These are phyloP conservation scores for Plecturocebus donacophilus DNA, from an alignment of 2,113 vertebrate species.

Conservation along the genomic window DNA sequence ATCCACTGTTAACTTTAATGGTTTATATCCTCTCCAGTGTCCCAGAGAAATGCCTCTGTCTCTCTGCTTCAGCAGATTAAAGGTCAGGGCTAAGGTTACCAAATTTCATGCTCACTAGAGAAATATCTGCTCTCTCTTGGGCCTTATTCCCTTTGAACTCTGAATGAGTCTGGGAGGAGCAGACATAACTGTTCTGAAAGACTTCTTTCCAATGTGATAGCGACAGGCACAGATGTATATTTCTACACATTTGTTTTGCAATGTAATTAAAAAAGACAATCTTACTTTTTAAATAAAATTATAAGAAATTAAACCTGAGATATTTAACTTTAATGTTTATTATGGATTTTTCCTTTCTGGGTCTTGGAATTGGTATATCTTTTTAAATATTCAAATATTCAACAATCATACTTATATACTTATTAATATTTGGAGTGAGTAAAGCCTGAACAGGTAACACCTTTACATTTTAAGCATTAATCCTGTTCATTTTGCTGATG, in stretches of 20 bases:
- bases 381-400: slow-evolving; percentile 73
- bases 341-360: slow-evolving; percentile 18
- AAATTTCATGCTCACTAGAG: slow-evolving; percentile 53
- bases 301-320: slow-evolving; percentile 29
- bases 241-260: slow-evolving; percentile 12
- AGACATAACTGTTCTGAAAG: background rate
- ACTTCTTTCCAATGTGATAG: background rate
- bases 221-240: background rate
- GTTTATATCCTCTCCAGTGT: slow-evolving; percentile 71
- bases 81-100: slow-evolving; percentile 71
- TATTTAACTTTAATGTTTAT: slow-evolving; percentile 43
- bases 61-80: slow-evolving; percentile 61
- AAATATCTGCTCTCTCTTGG: slow-evolving; percentile 1
- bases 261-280: slow-evolving; percentile 17
- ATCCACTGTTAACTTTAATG: slow-evolving; percentile 80
- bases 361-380: slow-evolving; percentile 45
- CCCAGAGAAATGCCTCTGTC: slow-evolving; percentile 77
- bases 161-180: background rate
- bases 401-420: slow-evolving; percentile 36
- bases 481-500: slow-evolving; percentile 68
- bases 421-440: slow-evolving; percentile 64
- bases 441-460: slow-evolving; percentile 56
- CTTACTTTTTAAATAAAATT: slow-evolving; percentile 55
- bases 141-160: background rate
- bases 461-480: slow-evolving; percentile 70